A percentile compares a stretch with the other conserved stretches of the same genome.
Evolutionary conservation across 1,140 invertebrate genomes (phyloP).

Genomic region (Dinoponera quadriceps): DNA sequence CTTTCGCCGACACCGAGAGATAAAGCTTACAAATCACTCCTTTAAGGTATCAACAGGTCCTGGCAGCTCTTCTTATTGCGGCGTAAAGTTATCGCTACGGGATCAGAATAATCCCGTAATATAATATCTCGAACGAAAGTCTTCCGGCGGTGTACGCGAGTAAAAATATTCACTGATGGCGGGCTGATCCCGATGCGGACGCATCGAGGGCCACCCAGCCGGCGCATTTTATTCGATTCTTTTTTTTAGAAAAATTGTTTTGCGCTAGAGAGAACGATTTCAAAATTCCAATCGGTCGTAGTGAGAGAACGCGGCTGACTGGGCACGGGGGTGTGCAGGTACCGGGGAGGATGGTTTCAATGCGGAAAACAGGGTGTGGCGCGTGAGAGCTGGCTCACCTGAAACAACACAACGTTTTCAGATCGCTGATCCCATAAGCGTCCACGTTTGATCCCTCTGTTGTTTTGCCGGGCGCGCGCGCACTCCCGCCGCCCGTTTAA

Average conservation of each 20-base stretch:
- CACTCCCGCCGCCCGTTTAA: conserved; percentile 67
- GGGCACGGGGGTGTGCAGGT: conserved; percentile 36
- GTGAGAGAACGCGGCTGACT: conserved; percentile 58
- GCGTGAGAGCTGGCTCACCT: conserved; percentile 83
- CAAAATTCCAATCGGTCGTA: conserved; percentile 70
- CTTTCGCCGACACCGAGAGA: not conserved
- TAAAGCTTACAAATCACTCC: conserved; percentile 8
- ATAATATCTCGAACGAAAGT: conserved; percentile 29
- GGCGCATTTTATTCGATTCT: conserved; percentile 48
- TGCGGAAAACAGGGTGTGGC: conserved; percentile 78
- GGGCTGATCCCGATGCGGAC: conserved; percentile 27
- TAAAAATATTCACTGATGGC: conserved; percentile 55
- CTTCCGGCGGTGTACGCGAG: conserved; percentile 18
- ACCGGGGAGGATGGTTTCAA: conserved; percentile 63
- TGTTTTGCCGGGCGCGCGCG: conserved; percentile 75
- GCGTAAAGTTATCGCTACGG: conserved; percentile 1
- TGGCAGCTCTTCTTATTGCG: not conserved
- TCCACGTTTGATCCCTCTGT: conserved; percentile 83
- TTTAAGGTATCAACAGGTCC: not conserved
- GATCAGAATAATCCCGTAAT: conserved; percentile 12
- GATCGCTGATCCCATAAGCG: conserved; percentile 85
- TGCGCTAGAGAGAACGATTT: conserved; percentile 73
- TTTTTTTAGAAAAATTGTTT: conserved; percentile 64
- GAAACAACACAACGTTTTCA: conserved; percentile 85
- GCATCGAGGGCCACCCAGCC: conserved; percentile 37